These are phyloP conservation scores for Petroica traversi DNA, from an alignment of 2,113 vertebrate genomes.

Conservation along the genomic window DNA sequence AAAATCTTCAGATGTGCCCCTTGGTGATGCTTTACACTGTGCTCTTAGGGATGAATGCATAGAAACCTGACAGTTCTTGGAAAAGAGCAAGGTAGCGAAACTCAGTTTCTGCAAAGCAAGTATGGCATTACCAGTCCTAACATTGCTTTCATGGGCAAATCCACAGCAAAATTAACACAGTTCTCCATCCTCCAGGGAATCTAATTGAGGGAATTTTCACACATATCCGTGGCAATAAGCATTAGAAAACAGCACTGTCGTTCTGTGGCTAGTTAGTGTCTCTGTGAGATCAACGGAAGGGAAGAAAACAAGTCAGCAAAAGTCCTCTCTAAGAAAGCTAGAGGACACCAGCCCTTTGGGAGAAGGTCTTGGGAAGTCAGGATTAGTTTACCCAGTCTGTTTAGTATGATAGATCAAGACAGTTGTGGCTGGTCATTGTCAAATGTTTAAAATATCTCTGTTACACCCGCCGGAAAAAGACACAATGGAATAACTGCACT, in stretches of 20 bases:
- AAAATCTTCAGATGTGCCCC: neutral
- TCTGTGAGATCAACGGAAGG: neutral
- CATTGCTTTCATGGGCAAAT: neutral
- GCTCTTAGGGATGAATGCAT: neutral
- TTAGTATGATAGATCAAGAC: neutral
- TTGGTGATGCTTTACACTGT: neutral
- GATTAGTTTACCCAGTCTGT: neutral
- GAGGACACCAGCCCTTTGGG: neutral
- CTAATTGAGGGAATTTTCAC: neutral
- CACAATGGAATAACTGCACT: neutral
- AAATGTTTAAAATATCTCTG: neutral
- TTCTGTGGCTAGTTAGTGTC: neutral
- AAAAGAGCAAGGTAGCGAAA: neutral
- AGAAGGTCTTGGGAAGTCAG: neutral
- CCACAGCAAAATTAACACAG: neutral
- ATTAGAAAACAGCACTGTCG: neutral
- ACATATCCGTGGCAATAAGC: neutral
- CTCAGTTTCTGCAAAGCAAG: neutral
- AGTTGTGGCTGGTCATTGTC: neutral
- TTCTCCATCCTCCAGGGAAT: neutral
- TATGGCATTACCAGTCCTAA: neutral
- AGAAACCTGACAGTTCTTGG: neutral
- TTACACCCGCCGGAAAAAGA: neutral
- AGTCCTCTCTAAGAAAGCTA: neutral
- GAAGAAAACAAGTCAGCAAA: neutral